These are phyloP conservation scores for Bombylius major DNA, from an alignment of 2,888 invertebrate genomes.

Conservation along the genomic window DNA sequence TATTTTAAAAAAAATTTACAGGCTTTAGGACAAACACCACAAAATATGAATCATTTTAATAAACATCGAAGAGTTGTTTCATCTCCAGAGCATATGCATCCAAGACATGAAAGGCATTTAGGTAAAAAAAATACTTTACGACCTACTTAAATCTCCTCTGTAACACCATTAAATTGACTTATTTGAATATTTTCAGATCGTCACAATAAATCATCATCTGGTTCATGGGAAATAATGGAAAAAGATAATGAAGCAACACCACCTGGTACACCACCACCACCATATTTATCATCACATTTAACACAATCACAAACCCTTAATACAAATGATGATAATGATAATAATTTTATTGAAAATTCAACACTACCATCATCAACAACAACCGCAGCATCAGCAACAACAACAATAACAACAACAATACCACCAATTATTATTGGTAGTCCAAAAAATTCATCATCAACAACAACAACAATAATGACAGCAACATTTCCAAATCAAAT, in stretches of 20 bases:
- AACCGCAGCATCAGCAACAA: slow-evolving; percentile 15
- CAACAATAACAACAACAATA: slow-evolving; percentile 14
- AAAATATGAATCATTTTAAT: slow-evolving; percentile 26
- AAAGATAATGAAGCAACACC: slow-evolving; percentile 46
- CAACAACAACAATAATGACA: too few species aligned
- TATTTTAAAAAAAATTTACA: slow-evolving; percentile 18
- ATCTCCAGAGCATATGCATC: slow-evolving; percentile 36
- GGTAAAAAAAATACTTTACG: slow-evolving; percentile 22
- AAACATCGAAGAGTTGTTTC: slow-evolving; percentile 35
- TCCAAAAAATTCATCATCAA: slow-evolving; percentile 16
- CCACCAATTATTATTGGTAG: slow-evolving; percentile 15
- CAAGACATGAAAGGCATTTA: slow-evolving; percentile 24
- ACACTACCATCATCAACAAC: slow-evolving; percentile 12
- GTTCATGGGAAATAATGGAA: slow-evolving; percentile 36
- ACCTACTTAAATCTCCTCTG: too few species aligned
- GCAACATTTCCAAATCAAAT: slow-evolving; percentile 26
- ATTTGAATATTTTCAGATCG: slow-evolving; percentile 22
- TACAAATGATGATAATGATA: slow-evolving; percentile 3
- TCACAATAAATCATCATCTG: slow-evolving; percentile 31
- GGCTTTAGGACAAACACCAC: slow-evolving; percentile 33
- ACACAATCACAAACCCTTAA: slow-evolving; percentile 7
- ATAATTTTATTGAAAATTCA: not conserved
- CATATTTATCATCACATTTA: slow-evolving; percentile 24
- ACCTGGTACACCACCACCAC: slow-evolving; percentile 41
- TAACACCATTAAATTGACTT: too few species aligned